A percentile compares a stretch with the other conserved stretches of the same genome.
Conservation (phyloP, 1,140 invertebrate genomes). For the Drosophila virilis region DNA sequence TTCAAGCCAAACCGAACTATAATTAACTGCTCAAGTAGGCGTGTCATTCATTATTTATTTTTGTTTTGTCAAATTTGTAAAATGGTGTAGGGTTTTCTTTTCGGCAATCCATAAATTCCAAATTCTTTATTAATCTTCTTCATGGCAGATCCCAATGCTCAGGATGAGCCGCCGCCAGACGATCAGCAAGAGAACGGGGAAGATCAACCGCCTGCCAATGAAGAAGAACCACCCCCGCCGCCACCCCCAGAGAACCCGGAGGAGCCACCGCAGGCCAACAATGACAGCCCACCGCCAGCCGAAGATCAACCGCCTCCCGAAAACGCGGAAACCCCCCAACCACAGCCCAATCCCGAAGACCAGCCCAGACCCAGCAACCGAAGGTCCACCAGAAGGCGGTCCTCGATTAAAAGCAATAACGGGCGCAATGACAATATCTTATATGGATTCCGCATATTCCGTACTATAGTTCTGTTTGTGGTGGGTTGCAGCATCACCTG, state of each 20-base stretch:
- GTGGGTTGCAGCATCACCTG: slow-evolving; percentile 22
- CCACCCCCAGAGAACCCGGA: neutral
- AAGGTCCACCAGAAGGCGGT: no score
- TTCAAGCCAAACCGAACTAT: neutral
- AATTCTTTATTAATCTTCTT: neutral
- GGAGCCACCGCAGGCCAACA: neutral
- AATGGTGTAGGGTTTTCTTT: neutral
- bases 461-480: slow-evolving; percentile 16
- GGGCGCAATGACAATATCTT: neutral
- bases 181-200: neutral
- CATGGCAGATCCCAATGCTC: slow-evolving; percentile 12
- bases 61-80: neutral
- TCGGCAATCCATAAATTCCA: neutral
- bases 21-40: slow-evolving; percentile 29
- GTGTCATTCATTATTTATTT: neutral
- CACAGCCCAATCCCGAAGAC: neutral
- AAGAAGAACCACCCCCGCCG: neutral
- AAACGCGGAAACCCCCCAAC: neutral
- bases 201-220: neutral
- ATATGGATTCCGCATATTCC: slow-evolving; percentile 11
- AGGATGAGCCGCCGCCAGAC: neutral
- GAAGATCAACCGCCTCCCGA: neutral
- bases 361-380: neutral
- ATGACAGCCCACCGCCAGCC: neutral
- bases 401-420: no score